Base-by-base conservation (phyloP, 2,888 invertebrate genomes). In the Gasteruption jaculator region DNA sequence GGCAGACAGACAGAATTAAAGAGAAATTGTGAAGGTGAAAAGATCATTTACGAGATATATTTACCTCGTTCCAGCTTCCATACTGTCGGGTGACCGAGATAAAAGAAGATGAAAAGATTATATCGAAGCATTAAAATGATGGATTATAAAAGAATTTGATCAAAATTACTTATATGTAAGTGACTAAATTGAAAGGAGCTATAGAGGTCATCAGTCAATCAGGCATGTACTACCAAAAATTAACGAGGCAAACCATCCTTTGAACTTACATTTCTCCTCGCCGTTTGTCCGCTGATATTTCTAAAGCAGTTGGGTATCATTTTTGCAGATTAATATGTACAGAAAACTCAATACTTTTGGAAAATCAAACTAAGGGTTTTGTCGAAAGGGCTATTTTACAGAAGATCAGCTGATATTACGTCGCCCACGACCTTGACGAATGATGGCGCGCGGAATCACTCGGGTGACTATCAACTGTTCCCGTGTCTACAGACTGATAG, bases 211-310 rank as follows among this genome's bases (percentile, higher is more conserved):
- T 56, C 54, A 50, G 34, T 53, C 26, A 29, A 26, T 39, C 43
- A 32, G 37, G n/a, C 45, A 43, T 41, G 31, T 41, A 29, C 20
- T 31, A 36, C 41, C 32, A 31, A 18, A 39, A 43, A 46, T 34
- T 30, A 43, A 35, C 38, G 14, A 40, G 25, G 22, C 19, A 38
- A 40, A 38, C 10, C n/a, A 40, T 29, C 43, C 40, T 45, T 49
- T 54, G 50, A 73, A 80, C 71, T 74, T 65, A 74, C 75, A 56
- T 72, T 72, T 54, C 71, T 65, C 34, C 65, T 61, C 46, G 69
- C 58, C 31, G 63, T 62, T 54, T 69, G 70, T 51, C 63, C 68
- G 53, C 71, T 63, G 36, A 73, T 52, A 48, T 60, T 63, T 57
- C 70, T 65, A 45, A 71, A 59, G 58, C 69, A 73, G 48, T 58